Percentiles rank a stretch among this genome's conserved stretches.
These are phyloP conservation scores for Pogonomyrmex barbatus DNA, from an alignment of 1,140 invertebrate genomes.

Conservation along the genomic window DNA sequence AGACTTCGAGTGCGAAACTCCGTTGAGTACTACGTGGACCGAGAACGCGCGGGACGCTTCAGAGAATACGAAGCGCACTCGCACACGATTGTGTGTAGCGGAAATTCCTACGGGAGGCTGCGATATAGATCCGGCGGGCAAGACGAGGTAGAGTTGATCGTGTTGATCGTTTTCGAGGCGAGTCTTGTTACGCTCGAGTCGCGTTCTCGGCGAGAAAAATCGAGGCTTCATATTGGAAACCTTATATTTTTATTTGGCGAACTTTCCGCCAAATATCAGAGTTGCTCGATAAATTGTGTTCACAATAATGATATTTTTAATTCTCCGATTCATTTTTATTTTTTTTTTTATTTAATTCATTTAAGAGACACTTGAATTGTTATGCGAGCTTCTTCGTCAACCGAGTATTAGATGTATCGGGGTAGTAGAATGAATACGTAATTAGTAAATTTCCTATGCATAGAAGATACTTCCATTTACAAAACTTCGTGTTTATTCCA, in stretches of 20 bases:
- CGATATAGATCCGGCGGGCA: conserved; percentile 26
- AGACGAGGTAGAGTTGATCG: conserved; percentile 44
- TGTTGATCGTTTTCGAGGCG: conserved; percentile 41
- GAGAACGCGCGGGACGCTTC: not conserved
- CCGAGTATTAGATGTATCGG: not conserved
- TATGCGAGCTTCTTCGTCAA: not conserved
- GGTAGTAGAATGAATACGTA: conserved; percentile 28
- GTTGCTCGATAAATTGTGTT: too few species aligned
- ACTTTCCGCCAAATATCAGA: not conserved
- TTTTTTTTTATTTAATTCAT: not conserved
- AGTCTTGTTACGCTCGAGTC: not conserved
- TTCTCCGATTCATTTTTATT: not conserved
- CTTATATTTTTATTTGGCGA: not conserved
- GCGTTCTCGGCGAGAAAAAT: not conserved
- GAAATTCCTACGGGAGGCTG: conserved; percentile 34
- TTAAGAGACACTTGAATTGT: not conserved
- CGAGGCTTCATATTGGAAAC: not conserved
- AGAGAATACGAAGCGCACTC: conserved; percentile 33
- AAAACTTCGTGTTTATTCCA: conserved; percentile 36
- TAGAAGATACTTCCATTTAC: conserved; percentile 21
- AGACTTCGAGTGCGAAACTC: conserved; percentile 2
- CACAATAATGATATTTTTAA: not conserved
- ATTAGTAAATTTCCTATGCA: conserved; percentile 49
- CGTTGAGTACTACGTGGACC: not conserved
- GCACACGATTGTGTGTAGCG: conserved; percentile 17